phyloP scores from a whole-genome alignment of 1,140 invertebrate species.

The Ooceraea biroi region DNA sequence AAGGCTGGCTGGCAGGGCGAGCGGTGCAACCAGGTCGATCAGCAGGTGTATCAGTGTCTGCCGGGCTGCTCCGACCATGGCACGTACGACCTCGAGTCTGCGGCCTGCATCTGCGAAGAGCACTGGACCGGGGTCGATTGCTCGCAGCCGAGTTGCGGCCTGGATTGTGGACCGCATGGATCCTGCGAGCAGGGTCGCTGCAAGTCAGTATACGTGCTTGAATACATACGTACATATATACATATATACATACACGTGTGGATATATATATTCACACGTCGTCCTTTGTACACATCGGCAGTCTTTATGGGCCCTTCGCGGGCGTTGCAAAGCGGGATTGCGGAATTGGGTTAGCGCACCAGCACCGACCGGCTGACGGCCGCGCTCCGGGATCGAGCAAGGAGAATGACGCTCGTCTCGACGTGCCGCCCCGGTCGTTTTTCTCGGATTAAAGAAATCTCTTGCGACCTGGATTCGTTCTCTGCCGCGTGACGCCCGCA shows the following conservation, averaged over 20 bases:
- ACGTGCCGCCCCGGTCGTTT: constrained; percentile 16
- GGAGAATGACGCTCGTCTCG: constrained; percentile 35
- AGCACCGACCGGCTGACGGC: background rate
- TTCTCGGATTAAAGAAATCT: constrained; percentile 44
- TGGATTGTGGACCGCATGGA: constrained; percentile 96
- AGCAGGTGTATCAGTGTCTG: constrained; percentile 95
- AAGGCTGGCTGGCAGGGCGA: constrained; percentile 98
- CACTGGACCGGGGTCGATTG: constrained; percentile 96
- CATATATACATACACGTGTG: background rate
- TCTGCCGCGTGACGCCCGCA: constrained; percentile 19
- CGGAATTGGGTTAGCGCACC: constrained; percentile 46
- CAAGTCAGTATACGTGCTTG: constrained; percentile 82
- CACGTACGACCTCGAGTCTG: constrained; percentile 94
- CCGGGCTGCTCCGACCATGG: constrained; percentile 96
- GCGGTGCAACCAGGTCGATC: constrained; percentile 94
- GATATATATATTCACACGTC: background rate
- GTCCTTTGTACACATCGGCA: constrained; percentile 36
- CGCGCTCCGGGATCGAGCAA: constrained; percentile 36
- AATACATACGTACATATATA: constrained; percentile 15
- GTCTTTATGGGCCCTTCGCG: constrained; percentile 48
- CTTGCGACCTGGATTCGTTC: constrained; percentile 41
- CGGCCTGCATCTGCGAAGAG: constrained; percentile 94
- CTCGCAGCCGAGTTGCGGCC: constrained; percentile 95
- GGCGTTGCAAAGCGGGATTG: constrained; percentile 37
- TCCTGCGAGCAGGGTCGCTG: constrained; percentile 96